Evolutionary conservation across 35 echinoderm and acorn worm species (phyloP).

Genomic region (Lytechinus variegatus): DNA sequence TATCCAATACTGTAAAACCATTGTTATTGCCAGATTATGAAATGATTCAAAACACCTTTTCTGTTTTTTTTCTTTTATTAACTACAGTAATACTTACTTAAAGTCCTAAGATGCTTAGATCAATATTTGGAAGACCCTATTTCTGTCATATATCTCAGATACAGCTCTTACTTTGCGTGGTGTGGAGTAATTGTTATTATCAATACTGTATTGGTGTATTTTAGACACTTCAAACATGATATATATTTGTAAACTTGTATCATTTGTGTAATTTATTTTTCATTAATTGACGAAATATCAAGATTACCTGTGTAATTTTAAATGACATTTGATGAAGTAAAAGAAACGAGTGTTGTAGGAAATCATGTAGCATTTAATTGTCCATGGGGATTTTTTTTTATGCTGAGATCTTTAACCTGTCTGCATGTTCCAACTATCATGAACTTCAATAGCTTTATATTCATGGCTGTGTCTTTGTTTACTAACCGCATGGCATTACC

Average conservation of each 20-base stretch:
- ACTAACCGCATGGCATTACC: not conserved
- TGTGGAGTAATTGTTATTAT: not conserved
- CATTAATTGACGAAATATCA: not conserved
- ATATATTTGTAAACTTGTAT: not conserved
- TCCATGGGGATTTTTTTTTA: not conserved
- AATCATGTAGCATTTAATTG: not conserved
- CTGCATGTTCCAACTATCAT: not conserved
- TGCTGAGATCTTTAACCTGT: not conserved
- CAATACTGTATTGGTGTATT: not conserved
- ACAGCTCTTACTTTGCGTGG: not conserved
- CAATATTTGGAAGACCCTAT: not conserved
- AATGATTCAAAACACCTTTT: not conserved
- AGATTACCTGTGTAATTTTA: too few species aligned
- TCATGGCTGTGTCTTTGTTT: not conserved
- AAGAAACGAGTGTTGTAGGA: not conserved
- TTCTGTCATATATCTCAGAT: not conserved
- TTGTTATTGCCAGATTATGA: not conserved
- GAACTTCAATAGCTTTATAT: not conserved
- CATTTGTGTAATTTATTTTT: not conserved
- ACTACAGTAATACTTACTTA: too few species aligned
- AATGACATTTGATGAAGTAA: too few species aligned
- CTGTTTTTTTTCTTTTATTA: too few species aligned
- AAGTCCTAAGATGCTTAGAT: too few species aligned
- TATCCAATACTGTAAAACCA: not conserved
- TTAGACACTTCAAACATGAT: not conserved